phyloP scores from a whole-genome alignment of 2,888 invertebrate species.

The Drosophila fulvimacula region DNA sequence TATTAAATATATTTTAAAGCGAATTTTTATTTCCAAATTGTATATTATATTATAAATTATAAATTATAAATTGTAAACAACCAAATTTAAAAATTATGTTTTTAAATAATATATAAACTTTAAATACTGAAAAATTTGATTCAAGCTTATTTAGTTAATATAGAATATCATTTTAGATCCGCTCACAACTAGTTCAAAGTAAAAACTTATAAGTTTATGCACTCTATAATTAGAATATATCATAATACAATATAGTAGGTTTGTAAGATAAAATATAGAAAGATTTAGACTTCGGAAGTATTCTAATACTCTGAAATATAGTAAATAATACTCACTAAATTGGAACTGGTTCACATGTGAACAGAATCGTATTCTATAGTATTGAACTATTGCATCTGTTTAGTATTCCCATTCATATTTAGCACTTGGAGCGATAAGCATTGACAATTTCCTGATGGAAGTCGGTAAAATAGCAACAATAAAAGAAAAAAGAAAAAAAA shows the following conservation, averaged over 20 bases:
- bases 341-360: not conserved
- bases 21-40: no score
- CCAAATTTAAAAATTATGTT: no score
- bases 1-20: no score
- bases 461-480: slow-evolving; percentile 2
- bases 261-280: not conserved
- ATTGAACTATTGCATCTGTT: slow-evolving; percentile 12
- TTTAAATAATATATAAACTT: no score
- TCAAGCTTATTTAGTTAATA: no score
- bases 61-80: no score
- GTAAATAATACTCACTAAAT: not conserved
- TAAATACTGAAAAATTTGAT: no score
- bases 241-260: not conserved
- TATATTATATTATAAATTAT: no score
- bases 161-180: not conserved
- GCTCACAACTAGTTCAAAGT: not conserved
- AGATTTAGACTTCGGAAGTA: not conserved
- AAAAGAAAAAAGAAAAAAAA: not conserved
- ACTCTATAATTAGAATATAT: not conserved
- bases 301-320: not conserved
- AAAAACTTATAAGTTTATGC: no score
- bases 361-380: not conserved
- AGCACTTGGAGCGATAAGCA: slow-evolving; percentile 35
- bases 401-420: not conserved
- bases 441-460: slow-evolving; percentile 51